phyloP scores from a whole-genome alignment of 2,797 vertebrate species.

The Aeoliscus strigatus region DNA sequence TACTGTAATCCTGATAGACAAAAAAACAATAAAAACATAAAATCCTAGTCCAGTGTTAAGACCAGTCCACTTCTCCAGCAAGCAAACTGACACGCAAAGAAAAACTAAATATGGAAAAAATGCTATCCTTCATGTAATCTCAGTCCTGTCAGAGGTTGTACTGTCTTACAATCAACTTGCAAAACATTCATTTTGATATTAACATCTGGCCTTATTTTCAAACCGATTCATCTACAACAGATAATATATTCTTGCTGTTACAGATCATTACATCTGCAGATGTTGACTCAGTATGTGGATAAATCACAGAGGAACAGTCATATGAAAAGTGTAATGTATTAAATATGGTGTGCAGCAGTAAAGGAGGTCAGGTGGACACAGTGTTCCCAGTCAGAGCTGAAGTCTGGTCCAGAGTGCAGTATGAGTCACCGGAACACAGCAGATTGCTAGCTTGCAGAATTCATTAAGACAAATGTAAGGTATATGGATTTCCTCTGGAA shows the following conservation, averaged over 20 bases:
- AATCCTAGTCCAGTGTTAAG: too few species aligned
- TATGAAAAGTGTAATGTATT: constrained; percentile 13
- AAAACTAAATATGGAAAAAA: too few species aligned
- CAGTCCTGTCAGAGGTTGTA: too few species aligned
- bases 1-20: too few species aligned
- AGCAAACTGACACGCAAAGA: too few species aligned
- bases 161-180: too few species aligned
- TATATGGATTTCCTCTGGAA: constrained; percentile 70
- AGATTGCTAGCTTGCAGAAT: constrained; percentile 71
- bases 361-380: constrained; percentile 59
- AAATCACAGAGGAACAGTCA: constrained; percentile 2
- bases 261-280: constrained; percentile 28
- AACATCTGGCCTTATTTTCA: constrained; percentile 21
- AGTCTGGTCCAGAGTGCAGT: constrained; percentile 57
- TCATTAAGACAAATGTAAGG: constrained; percentile 77
- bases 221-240: constrained; percentile 4
- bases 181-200: constrained; percentile 26
- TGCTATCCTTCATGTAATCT: too few species aligned
- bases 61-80: too few species aligned
- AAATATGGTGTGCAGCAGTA: constrained; percentile 12
- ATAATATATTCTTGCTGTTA: constrained; percentile 26
- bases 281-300: constrained; percentile 5
- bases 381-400: constrained; percentile 68
- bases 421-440: constrained; percentile 67
- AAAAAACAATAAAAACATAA: too few species aligned